Base-by-base conservation (phyloP, 2,888 invertebrate genomes). In the Cyclophora punctaria region DNA sequence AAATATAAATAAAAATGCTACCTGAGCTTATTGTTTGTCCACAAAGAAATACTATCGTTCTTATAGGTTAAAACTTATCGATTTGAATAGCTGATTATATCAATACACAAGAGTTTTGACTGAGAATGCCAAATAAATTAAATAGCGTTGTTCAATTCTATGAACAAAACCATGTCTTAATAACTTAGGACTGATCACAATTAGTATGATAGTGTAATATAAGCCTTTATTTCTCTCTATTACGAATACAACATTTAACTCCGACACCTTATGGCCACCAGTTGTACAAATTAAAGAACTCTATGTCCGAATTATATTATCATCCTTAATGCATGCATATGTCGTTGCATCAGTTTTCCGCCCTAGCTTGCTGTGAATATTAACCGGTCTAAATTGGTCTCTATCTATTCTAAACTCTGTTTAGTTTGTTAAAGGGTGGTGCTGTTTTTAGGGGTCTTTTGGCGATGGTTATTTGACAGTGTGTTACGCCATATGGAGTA, bases 291-390 rank as follows among this genome's bases (percentile, higher is more conserved):
- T 80, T 80, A 80, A 80, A 76, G 73, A 71, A 64, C 72, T 77
- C 76, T 5, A 80, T 76, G 78, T 79, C 73, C 75, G 75, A 75
- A 76, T 78, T 75, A 79, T 80, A 75, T 78, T 84, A 82, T 83
- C 80, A 71, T 73, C 77, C 79, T 78, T 86, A 87, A 87, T 85
- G 86, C 85, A 81, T 85, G 79, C 87, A 87, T 84, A 87, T 87
- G 87, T 81, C 83, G 81, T 80, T 80, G 79, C 78, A 82, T 80
- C 79, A 80, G 71, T 72, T 78, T 78, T 79, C 77, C 81, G 80
- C 82, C 85, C 86, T 78, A 66, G 69, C 68, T 62, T 73, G 66
- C 72, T 76, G 76, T 78, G 75, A 78, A 79, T 81, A 78, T 73
- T 66, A 66, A 59, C 83, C 74, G 77, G 50, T 56, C 37, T 62